Base-by-base conservation (phyloP, 2,888 invertebrate species). In the Xylota sylvarum region DNA sequence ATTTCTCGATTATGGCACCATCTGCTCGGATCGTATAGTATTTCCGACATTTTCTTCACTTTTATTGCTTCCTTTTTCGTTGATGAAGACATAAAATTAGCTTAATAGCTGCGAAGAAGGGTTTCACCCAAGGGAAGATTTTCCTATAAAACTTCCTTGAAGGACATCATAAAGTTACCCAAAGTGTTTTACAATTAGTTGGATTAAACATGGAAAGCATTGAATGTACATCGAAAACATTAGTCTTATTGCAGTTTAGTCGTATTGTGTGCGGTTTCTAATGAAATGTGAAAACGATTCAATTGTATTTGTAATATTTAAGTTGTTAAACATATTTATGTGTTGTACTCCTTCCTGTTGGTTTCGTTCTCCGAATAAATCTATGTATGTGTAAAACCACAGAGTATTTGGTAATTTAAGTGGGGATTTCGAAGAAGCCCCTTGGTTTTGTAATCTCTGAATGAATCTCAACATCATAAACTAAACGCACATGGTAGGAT, bases 41-140 rank as follows among this genome's bases (percentile, higher is more conserved):
- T 78, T 69, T 69, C 52, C 69, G 69, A 50, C 70, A 56, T 56
- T 55, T 78, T 43, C 73, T 69, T 78, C 73, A 55, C 19, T 78
- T 84, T 84, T 84, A 84, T 84, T 78, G 46, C 83, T 78, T 78
- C 78, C 78, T 73, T 73, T 78, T 73, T 67, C 73, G 73, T 78
- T 73, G 73, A 84, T 79, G 83, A 84, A 78, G 78, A 84, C 78
- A 84, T 84, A 78, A 84, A 84, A 84, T 78, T 79, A 73, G 83
- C 78, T 73, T 84, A 78, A 84, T 84, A 79, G 78, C 83, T 73
- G 56, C 40, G 67, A 79, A 78, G 73, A 62, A 67, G 73, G 60
- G 64, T 79, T 79, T 64, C 27, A 64, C 79, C 64, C 70, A 32
- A 55, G 79, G 79, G 79, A 79, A 60, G 62, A 78, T 48, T 65